Percentiles rank a stretch among this genome's conserved stretches.
Evolutionary conservation across 2,888 invertebrate genomes (phyloP).

Genomic region (Athalia rosae): DNA sequence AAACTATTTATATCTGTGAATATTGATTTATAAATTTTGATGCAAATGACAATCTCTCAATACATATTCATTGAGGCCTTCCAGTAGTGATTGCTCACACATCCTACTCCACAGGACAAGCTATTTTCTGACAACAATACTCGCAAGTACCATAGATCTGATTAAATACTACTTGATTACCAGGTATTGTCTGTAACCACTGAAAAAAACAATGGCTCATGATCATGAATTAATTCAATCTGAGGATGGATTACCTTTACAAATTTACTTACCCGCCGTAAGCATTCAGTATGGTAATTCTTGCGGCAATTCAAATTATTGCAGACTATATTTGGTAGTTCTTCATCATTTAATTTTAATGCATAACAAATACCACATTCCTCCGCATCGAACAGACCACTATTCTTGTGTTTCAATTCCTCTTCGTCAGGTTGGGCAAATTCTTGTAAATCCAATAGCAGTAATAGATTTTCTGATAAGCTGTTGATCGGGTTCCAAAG

Average conservation of each 20-base stretch:
- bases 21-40: conserved; percentile 28
- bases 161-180: conserved; percentile 63
- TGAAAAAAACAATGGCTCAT: conserved; percentile 52
- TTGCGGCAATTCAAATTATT: conserved; percentile 65
- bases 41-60: no score
- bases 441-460: conserved; percentile 61
- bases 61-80: not conserved
- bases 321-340: conserved; percentile 65
- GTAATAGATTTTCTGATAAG: conserved; percentile 62
- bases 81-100: conserved; percentile 43
- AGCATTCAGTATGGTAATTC: conserved; percentile 66
- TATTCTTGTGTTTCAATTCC: conserved; percentile 44
- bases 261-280: conserved; percentile 59
- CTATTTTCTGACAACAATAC: conserved; percentile 64
- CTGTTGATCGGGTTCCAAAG: conserved; percentile 62
- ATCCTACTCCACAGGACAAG: conserved; percentile 56
- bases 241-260: not conserved
- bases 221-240: not conserved
- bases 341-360: conserved; percentile 58
- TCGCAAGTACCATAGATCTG: conserved; percentile 67
- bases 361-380: conserved; percentile 70
- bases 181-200: conserved; percentile 65
- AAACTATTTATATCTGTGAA: not conserved
- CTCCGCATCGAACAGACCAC: conserved; percentile 60
- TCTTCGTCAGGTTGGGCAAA: conserved; percentile 58